Conservation (phyloP, 2,888 invertebrate species). For the Phyllotreta striolata region DNA sequence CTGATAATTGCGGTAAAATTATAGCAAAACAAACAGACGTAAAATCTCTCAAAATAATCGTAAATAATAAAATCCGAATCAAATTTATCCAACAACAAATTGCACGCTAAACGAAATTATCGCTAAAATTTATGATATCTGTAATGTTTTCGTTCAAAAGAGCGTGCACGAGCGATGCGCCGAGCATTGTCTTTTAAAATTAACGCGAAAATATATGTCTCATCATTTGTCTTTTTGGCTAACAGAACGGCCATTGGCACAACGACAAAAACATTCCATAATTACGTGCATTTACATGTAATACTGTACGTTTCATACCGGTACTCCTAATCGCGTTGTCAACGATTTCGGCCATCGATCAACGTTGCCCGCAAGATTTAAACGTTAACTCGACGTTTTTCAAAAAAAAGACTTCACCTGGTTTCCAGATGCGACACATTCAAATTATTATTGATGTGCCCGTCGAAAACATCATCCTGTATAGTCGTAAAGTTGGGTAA, state of each 20-base stretch:
- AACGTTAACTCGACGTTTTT: neutral
- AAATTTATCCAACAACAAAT: no score
- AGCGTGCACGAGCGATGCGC: constrained; percentile 2
- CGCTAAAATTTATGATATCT: constrained; percentile 5
- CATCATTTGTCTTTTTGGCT: constrained; percentile 26
- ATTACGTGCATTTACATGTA: constrained; percentile 11
- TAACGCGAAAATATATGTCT: constrained; percentile 17
- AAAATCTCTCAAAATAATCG: no score
- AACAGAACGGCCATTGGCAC: constrained; percentile 19
- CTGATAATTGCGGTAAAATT: no score
- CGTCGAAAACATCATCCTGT: no score
- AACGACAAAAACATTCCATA: constrained; percentile 17
- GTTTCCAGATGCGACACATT: no score
- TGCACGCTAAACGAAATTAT: neutral
- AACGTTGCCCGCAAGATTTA: constrained; percentile 8
- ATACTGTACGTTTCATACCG: constrained; percentile 9
- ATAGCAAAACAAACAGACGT: no score
- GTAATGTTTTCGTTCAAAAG: constrained; percentile 10
- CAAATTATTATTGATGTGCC: no score
- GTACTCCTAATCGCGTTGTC: constrained; percentile 23
- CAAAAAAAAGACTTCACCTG: neutral
- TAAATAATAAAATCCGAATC: no score
- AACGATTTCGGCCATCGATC: constrained; percentile 20
- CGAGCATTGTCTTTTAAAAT: constrained; percentile 22
- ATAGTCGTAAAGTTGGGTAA: no score